Conservation (phyloP, 2,888 invertebrate genomes). For the Gasteruption jaculator region DNA sequence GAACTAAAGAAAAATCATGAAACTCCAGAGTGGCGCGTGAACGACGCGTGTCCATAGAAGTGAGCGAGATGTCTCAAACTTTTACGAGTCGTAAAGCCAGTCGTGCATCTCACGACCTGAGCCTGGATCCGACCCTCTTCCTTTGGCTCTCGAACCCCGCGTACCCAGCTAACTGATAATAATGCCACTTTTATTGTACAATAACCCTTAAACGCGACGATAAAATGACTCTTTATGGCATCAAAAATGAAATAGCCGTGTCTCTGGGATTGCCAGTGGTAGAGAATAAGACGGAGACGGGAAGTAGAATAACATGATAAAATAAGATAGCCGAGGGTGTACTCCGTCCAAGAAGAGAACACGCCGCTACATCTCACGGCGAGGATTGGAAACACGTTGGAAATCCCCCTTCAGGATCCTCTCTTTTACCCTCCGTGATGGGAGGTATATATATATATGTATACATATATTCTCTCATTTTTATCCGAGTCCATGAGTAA, state of each 20-base stretch:
- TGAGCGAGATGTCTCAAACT: constrained; percentile 39
- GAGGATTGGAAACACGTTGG: constrained; percentile 1
- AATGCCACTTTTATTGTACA: constrained; percentile 51
- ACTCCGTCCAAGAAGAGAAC: constrained; percentile 24
- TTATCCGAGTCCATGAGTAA: constrained; percentile 30
- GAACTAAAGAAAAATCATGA: no score
- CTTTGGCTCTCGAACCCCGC: constrained; percentile 30
- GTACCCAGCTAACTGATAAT: constrained; percentile 48
- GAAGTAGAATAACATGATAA: constrained; percentile 5
- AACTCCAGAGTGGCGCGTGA: constrained; percentile 17
- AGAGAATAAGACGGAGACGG: neutral
- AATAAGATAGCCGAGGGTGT: no score
- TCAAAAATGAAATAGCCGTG: constrained; percentile 46
- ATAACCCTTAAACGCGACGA: constrained; percentile 50
- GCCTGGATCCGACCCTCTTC: constrained; percentile 32
- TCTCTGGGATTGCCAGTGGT: constrained; percentile 23
- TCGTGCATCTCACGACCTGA: constrained; percentile 46
- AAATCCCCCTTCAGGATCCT: constrained; percentile 2
- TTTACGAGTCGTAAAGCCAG: constrained; percentile 51
- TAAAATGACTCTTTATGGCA: constrained; percentile 48
- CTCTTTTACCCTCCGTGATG: constrained; percentile 17
- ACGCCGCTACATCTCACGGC: constrained; percentile 38
- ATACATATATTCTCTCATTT: constrained; percentile 13
- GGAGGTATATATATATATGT: no score
- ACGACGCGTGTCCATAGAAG: constrained; percentile 29